phyloP scores from a whole-genome alignment of 2,888 invertebrate genomes.

The Gibbula magus region DNA sequence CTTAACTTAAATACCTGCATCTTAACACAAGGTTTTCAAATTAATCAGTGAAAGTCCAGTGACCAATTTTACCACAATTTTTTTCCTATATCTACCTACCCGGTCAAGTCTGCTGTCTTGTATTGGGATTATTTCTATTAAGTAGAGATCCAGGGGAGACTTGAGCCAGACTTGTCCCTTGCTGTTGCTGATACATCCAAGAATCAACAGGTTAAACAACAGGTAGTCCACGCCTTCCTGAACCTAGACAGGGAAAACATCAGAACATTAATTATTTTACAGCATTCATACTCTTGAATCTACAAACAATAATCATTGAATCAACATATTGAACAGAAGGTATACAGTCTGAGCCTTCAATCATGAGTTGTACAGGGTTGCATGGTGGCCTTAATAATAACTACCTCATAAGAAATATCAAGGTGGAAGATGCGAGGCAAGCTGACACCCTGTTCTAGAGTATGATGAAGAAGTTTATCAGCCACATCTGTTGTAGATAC shows the following conservation, averaged over 20 bases:
- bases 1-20: no score
- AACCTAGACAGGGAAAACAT: conserved; percentile 46
- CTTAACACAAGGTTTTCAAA: no score
- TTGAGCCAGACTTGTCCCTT: conserved; percentile 65
- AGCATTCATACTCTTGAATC: background rate
- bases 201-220: conserved; percentile 62
- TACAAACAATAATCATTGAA: background rate
- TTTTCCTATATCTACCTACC: conserved; percentile 3
- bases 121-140: conserved; percentile 66
- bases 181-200: conserved; percentile 58
- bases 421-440: conserved; percentile 51
- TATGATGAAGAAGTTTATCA: conserved; percentile 35
- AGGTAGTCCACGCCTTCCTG: conserved; percentile 61
- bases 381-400: background rate
- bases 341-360: background rate
- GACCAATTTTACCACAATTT: no score
- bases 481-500: conserved; percentile 31
- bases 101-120: conserved; percentile 24
- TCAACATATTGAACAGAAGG: background rate
- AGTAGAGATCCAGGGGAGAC: conserved; percentile 58
- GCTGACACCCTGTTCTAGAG: conserved; percentile 2
- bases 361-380: background rate
- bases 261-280: background rate
- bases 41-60: no score
- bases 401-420: conserved; percentile 59